Conservation (phyloP, 2,888 invertebrate species). For the Drosophila leonis region DNA sequence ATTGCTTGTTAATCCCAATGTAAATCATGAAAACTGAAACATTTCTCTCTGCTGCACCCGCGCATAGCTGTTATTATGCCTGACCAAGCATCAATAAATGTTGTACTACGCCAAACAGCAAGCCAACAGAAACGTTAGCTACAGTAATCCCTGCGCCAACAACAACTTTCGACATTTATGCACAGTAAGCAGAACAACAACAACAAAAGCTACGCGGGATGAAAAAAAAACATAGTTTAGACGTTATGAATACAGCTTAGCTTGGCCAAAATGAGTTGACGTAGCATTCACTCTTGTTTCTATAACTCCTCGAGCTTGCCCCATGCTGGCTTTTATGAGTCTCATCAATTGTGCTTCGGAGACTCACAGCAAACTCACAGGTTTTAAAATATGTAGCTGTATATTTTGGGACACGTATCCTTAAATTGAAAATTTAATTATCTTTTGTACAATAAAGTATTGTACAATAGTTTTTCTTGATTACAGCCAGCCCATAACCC, state of each 20-base stretch:
- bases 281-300: conserved; percentile 33
- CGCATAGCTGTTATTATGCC: conserved; percentile 42
- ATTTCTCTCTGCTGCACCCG: conserved; percentile 7
- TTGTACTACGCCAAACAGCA: conserved; percentile 61
- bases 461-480: too few species aligned
- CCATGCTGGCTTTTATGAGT: conserved; percentile 27
- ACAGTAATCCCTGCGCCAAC: conserved; percentile 48
- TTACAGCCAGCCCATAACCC: too few species aligned
- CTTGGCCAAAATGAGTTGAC: conserved; percentile 75
- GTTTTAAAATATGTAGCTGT: not conserved
- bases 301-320: conserved; percentile 24
- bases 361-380: not conserved
- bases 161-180: conserved; percentile 32
- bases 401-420: too few species aligned
- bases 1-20: conserved; percentile 70
- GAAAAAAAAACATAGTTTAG: conserved; percentile 69
- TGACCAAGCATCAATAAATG: conserved; percentile 76
- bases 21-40: conserved; percentile 48
- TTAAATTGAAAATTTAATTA: too few species aligned
- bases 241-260: conserved; percentile 74
- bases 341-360: conserved; percentile 16
- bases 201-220: conserved; percentile 32
- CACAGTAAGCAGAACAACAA: conserved; percentile 24
- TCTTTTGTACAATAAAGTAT: too few species aligned
- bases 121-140: conserved; percentile 29